Evolutionary conservation across 2,888 invertebrate species (phyloP), one percentile per base, ranked within the genome.

Genomic region (Sinelater perroti): DNA sequence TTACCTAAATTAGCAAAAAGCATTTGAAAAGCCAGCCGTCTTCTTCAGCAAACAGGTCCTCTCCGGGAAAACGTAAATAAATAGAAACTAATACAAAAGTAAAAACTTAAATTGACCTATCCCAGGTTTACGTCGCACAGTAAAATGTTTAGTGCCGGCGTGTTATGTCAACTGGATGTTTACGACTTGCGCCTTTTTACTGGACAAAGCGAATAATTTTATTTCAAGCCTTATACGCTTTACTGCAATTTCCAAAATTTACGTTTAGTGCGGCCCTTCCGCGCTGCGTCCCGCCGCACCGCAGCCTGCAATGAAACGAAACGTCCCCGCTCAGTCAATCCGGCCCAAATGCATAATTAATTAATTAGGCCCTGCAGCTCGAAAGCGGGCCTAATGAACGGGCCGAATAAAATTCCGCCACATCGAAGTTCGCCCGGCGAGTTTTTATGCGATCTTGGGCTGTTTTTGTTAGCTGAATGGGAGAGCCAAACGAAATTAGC

Each of bases 81-180:
- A 57, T 52, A 38, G 52, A 52, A 57, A 57, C 57, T 57, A 52
- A 52, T 47, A 52, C 57, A 47, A n/a, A n/a, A 57, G 64, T 61
- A 65, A 64, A 63, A 63, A 70, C 70, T 70, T 67, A 70, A 71
- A 71, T 69, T 70, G 71, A 71, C 70, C 68, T 56, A 64, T 63
- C 63, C 67, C 68, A 57, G 64, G 64, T 72, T 72, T 72, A 71
- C 67, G 68, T 66, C 67, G 68, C 66, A 63, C 68, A 69, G 71
- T 73, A 73, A 73, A 73, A 72, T 71, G 71, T 73, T 73, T 72
- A 72, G 66, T 67, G 62, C 64, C 66, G 61, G 61, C 66, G 62
- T 67, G 67, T 67, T 68, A 66, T 65, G 64, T 63, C 66, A 64
- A 63, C 62, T 44, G 52, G 47, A 62, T 62, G 64, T 67, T 67